Evolutionary conservation across 2,113 vertebrate species (phyloP), one percentile per base, ranked within the genome.

Genomic region (Hassar affinis): DNA sequence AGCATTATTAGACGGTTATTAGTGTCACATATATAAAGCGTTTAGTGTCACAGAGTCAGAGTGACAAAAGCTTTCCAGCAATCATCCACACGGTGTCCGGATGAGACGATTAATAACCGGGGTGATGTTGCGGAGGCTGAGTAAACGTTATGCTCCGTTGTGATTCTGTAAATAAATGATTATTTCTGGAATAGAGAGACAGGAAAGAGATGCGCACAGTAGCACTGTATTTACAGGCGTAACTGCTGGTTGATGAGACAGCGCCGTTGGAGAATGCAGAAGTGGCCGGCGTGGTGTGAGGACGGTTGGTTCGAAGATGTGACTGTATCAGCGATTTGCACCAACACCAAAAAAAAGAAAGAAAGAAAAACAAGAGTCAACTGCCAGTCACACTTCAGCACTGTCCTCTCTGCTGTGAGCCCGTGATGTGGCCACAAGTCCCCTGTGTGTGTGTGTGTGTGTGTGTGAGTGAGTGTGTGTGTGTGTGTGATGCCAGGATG

Each of bases 321-420:
- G 68, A 84, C 84, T 79, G 47, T 22, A 81, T 88, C 87, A 88
- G 87, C 82, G 45, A 79, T 45, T 86, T 79, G 79, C 61, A 78
- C 87, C 79, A 72, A 56, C 57, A n/a, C n/a, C n/a, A n/a, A n/a
- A n/a, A n/a, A n/a, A n/a, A 18, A 27, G 35, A 35, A 66, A 59
- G 9, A n/a, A 49, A 56, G 83, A 83, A 72, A 30, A 30, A 85
- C 79, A 78, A 82, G 54, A 81, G 20, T 72, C 79, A 84, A 81
- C 82, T 27, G 64, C 68, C 81, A 78, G 64, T 84, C 85, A 79
- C 42, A 8, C 74, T 56, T 82, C 79, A 66, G 72, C 74, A 33
- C 79, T 59, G n/a, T 59, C 20, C 62, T 84, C 61, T 52, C 51
- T 86, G 20, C 75, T 77, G 51, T 1, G 18, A 51, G 62, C 35